A percentile compares a stretch with the other conserved stretches of the same genome.
phyloP scores from a whole-genome alignment of 2,797 vertebrate genomes.

The Columba guinea region DNA sequence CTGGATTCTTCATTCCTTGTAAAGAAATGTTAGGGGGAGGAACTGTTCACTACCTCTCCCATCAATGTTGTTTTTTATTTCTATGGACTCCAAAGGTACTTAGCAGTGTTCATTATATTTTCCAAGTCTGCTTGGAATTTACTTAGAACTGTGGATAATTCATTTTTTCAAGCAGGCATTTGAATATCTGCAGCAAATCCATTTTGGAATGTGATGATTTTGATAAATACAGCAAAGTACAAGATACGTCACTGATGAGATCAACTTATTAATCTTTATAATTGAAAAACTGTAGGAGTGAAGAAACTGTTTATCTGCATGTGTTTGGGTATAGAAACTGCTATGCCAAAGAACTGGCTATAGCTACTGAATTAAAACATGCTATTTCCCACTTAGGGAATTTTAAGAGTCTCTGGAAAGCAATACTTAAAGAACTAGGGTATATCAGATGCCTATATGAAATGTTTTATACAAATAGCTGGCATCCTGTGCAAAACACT shows the following conservation, averaged over 20 bases:
- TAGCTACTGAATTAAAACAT: neutral
- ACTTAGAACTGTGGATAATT: constrained; percentile 6
- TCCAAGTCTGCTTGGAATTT: neutral
- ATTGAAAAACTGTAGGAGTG: neutral
- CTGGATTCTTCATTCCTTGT: neutral
- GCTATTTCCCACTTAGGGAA: neutral
- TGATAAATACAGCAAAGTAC: constrained; percentile 40
- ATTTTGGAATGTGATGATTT: constrained; percentile 32
- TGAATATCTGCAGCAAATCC: constrained; percentile 29
- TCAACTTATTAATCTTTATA: constrained; percentile 48
- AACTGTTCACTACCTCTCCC: neutral
- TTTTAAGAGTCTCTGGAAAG: constrained; percentile 2
- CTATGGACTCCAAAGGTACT: neutral
- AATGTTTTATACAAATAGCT: neutral
- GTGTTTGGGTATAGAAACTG: neutral
- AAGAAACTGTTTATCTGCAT: constrained; percentile 16
- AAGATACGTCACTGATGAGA: constrained; percentile 38
- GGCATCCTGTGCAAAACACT: neutral
- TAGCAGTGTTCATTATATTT: neutral
- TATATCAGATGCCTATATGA: neutral
- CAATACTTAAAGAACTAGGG: neutral
- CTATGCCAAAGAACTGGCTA: neutral
- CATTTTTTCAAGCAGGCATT: neutral
- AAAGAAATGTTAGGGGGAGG: neutral
- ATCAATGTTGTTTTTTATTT: neutral